phyloP scores from a whole-genome alignment of 1,140 invertebrate species.

The Idris sp. region DNA sequence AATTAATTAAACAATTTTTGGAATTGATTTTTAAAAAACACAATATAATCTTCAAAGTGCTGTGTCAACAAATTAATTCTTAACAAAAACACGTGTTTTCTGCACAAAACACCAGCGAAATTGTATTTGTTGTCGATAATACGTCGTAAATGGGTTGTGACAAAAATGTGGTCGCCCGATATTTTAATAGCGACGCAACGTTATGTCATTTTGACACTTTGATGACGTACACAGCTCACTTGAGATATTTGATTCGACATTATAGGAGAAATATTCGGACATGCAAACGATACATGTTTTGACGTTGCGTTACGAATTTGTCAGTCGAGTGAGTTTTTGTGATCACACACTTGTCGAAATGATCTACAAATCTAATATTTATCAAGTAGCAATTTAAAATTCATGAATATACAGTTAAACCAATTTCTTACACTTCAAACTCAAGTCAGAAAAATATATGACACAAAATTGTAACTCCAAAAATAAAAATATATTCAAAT shows the following conservation, averaged over 20 bases:
- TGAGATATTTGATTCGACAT: slow-evolving; percentile 54
- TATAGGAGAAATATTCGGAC: slow-evolving; percentile 52
- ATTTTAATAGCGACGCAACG: slow-evolving; percentile 46
- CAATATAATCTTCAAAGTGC: too few relatives aligned
- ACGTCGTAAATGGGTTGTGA: slow-evolving; percentile 7
- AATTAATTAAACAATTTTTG: too few relatives aligned
- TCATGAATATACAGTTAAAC: too few relatives aligned
- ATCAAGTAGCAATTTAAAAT: neutral
- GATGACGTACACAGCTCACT: slow-evolving; percentile 45
- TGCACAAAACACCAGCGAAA: slow-evolving; percentile 12
- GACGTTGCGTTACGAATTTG: slow-evolving; percentile 19
- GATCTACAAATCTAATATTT: slow-evolving; percentile 13
- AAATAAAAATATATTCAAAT: too few relatives aligned
- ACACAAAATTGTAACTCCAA: too few relatives aligned
- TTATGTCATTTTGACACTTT: slow-evolving; percentile 53
- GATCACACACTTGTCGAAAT: neutral
- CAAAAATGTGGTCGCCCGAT: slow-evolving; percentile 31
- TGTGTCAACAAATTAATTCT: too few relatives aligned
- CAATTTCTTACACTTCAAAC: too few relatives aligned
- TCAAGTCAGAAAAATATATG: too few relatives aligned
- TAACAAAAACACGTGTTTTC: too few relatives aligned
- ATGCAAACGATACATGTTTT: slow-evolving; percentile 25
- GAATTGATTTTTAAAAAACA: too few relatives aligned
- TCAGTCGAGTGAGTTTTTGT: slow-evolving; percentile 13
- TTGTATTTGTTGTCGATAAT: slow-evolving; percentile 16